Evolutionary conservation across 1,140 invertebrate species (phyloP), one percentile per base, ranked within the genome.

Genomic region (Stegodyphus dumicola): DNA sequence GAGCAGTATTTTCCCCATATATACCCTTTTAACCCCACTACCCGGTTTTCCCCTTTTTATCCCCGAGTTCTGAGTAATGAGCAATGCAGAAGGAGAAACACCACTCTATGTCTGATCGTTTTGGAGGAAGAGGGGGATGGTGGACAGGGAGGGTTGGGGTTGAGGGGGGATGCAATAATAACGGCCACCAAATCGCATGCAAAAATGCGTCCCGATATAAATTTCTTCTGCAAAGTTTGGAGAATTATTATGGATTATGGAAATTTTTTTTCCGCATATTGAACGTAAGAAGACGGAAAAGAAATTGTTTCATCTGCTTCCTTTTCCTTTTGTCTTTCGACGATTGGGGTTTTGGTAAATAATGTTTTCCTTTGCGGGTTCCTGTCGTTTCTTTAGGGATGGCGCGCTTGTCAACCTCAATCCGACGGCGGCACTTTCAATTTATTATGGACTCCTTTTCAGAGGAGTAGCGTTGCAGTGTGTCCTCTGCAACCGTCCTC

Each of bases 231-330:
- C 71, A 85, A 85, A 85, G 73, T 76, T 85, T 85, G 83, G 83
- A 85, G 83, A 85, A 85, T 85, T 85, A 85, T 85, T 85, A 85
- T 85, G 67, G 83, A 85, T 85, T 85, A 85, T 85, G 83, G 83
- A 85, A 85, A 85, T 85, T 77, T 85, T 85, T 85, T 85, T 60
- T 33, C 75, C 66, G 53, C 73, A 33, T 83, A 83, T 83, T 71
- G 80, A 83, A 74, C 80, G 11, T 33, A 33, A 33, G 33, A 33
- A 33, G 33, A 33, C 65, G 17, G 54, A 64, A 80, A 60, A 69
- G 67, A 83, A 75, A 83, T 83, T 83, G 80, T 83, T 83, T 83
- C 80, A 66, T 77, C 71, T 78, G 54, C 65, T 84, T 69, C 48
- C 53, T 65, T 79, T 67, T 64, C 73, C 66, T 65, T 64, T 53